A percentile compares a stretch with the other conserved stretches of the same genome.
phyloP scores from a whole-genome alignment of 1,140 invertebrate genomes.

The Ceratina australensis region DNA sequence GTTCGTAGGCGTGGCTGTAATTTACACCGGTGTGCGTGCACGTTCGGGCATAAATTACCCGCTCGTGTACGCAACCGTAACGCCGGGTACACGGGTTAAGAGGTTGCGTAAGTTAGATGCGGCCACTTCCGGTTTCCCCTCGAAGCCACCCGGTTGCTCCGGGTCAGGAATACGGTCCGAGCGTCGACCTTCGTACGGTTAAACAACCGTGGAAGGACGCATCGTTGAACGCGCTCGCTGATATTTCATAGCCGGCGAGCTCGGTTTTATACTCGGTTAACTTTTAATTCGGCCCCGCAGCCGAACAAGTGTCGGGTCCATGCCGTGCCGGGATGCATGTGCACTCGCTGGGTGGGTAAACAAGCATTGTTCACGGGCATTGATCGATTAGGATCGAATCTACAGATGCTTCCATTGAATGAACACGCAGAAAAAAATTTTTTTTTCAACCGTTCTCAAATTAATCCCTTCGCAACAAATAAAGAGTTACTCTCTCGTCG shows the following conservation, averaged over 20 bases:
- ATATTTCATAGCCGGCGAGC: slow-evolving; percentile 35
- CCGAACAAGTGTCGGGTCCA: no score
- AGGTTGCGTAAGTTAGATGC: slow-evolving; percentile 31
- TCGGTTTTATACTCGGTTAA: slow-evolving; percentile 45
- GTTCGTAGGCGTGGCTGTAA: slow-evolving; percentile 27
- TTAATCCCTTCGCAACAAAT: no score
- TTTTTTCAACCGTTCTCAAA: no score
- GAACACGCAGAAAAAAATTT: no score
- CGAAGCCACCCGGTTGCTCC: not conserved
- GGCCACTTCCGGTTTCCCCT: slow-evolving; percentile 21
- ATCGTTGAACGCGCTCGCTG: slow-evolving; percentile 22
- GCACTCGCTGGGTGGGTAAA: no score
- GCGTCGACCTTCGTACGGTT: slow-evolving; percentile 36
- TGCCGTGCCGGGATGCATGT: not conserved
- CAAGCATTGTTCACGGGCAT: no score
- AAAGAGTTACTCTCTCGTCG: no score
- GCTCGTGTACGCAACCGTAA: slow-evolving; percentile 8
- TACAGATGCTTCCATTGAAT: no score
- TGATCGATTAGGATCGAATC: no score
- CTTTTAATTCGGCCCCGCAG: slow-evolving; percentile 20
- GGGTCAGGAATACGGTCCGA: slow-evolving; percentile 27
- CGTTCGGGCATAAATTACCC: slow-evolving; percentile 37
- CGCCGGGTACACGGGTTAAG: slow-evolving; percentile 11
- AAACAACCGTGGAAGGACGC: slow-evolving; percentile 36
- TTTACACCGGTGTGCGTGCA: slow-evolving; percentile 16